Base-by-base conservation (phyloP, 1,140 invertebrate species). In the Matsumurasca onukii region DNA sequence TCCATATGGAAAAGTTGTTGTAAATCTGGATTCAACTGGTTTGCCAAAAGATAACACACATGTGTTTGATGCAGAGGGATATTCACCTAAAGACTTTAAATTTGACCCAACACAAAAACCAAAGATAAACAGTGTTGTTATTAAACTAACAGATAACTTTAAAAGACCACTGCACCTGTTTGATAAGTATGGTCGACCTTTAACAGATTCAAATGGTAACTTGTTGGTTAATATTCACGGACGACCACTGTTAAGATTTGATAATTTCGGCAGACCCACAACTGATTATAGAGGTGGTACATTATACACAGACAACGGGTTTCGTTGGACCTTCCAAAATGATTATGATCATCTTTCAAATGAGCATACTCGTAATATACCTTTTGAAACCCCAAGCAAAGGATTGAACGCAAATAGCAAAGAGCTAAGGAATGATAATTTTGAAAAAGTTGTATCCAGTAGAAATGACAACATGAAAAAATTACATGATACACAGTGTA, bases 61-160 rank as follows among this genome's bases (percentile, higher is more conserved):
- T 15, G 39, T 65, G 1, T 65, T 45, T 45, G 62, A 65, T 65
- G 31, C 34, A 20, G 20, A 24, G 24, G 31, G 31, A 13, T 22
- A 3, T 15, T 45, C 62, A 3, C 39, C 62, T 20, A 45, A 39
- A 39, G 39, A 45, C 48, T 17, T 45, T 25, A 45, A 65, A 1
- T 65, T 65, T 45, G 39, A 65, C 17, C 62, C 62, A 20, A 45
- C 31, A 12, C 24, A 24, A 22, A 65, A 65, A 65, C 62, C 62
- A 45, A 3, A 45, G 9, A 39, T 39, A 24, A 65, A 65, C 31
- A 9, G 24, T 45, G 27, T 65, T 25, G 27, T 65, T 48, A 12
- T 65, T 17, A 48, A 48, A 65, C 31, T 65, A 45, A 65, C 31
- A 15, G 62, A 27, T 39, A 45, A 27, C 24, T 27, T 59, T n/a